phyloP scores from a whole-genome alignment of 1,140 invertebrate species.

The Pseudomyrmex dendroicus region DNA sequence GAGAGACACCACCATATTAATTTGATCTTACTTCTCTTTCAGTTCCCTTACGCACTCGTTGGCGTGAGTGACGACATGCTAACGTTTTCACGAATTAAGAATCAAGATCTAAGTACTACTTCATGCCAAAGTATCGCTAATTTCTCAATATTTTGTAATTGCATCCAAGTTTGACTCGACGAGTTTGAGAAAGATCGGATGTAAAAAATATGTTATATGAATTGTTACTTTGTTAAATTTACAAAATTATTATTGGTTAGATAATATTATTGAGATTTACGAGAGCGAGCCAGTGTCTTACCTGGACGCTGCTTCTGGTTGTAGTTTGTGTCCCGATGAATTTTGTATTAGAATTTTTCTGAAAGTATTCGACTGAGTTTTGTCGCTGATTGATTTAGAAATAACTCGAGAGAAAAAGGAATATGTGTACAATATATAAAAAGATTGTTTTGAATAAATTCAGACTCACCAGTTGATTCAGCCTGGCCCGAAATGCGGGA shows the following conservation, averaged over 20 bases:
- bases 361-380: slow-evolving; percentile 64
- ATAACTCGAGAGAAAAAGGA: slow-evolving; percentile 12
- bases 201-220: slow-evolving; percentile 19
- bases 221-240: slow-evolving; percentile 37
- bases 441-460: not conserved
- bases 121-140: slow-evolving; percentile 14
- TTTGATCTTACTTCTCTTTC: slow-evolving; percentile 2
- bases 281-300: slow-evolving; percentile 60
- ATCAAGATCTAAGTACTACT: slow-evolving; percentile 5
- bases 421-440: not conserved
- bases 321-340: slow-evolving; percentile 65
- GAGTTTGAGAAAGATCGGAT: not conserved
- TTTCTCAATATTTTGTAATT: slow-evolving; percentile 7
- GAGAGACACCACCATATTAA: slow-evolving; percentile 6
- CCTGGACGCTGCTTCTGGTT: slow-evolving; percentile 70
- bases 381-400: not conserved
- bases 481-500: slow-evolving; percentile 80
- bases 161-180: not conserved
- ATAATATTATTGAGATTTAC: not conserved
- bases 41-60: not conserved
- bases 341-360: slow-evolving; percentile 77
- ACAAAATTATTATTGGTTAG: slow-evolving; percentile 30
- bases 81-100: not conserved
- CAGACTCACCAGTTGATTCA: slow-evolving; percentile 81
- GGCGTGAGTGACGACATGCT: not conserved